Evolutionary conservation across 2,797 vertebrate genomes (phyloP).

Genomic region (Rousettus madagascariensis): DNA sequence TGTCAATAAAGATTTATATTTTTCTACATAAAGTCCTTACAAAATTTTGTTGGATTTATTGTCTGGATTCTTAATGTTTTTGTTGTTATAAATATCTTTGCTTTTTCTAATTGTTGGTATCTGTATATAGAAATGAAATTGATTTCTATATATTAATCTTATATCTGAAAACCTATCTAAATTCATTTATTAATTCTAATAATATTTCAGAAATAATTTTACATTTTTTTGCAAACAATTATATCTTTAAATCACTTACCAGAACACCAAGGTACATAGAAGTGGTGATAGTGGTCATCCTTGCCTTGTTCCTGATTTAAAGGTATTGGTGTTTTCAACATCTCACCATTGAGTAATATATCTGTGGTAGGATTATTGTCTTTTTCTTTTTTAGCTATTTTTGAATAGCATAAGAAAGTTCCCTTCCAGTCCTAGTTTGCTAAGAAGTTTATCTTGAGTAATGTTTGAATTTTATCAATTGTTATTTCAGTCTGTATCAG

Average conservation of each 20-base stretch:
- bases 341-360: conserved; percentile 13
- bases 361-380: not conserved
- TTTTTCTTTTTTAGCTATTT: not conserved
- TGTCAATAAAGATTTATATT: not conserved
- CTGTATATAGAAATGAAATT: not conserved
- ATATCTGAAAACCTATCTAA: not conserved
- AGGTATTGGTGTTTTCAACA: not conserved
- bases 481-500: not conserved
- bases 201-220: not conserved
- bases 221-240: not conserved
- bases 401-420: not conserved
- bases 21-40: not conserved
- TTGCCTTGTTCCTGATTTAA: not conserved
- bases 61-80: not conserved
- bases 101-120: not conserved
- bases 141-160: not conserved
- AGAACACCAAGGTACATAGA: not conserved
- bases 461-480: not conserved
- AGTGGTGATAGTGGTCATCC: not conserved
- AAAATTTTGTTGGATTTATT: not conserved
- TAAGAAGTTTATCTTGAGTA: not conserved
- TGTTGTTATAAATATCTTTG: not conserved
- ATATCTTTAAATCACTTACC: not conserved
- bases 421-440: not conserved
- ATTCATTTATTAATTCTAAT: not conserved